A percentile compares a stretch with the other conserved stretches of the same genome.
phyloP scores from a whole-genome alignment of 2,797 vertebrate species.

The Dendrocincla fuliginosa region DNA sequence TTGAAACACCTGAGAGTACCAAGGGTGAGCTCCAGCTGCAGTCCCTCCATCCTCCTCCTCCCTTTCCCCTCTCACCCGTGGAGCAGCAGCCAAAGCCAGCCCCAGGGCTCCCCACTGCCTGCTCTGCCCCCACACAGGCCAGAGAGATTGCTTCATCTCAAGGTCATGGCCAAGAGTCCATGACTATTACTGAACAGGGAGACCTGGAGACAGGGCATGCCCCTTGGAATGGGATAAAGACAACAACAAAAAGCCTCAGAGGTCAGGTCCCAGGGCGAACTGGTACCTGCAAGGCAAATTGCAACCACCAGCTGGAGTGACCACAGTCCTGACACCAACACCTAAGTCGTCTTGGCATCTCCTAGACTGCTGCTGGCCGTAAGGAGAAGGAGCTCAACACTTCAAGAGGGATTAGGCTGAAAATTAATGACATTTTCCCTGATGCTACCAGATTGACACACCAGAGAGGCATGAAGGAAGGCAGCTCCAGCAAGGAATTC shows the following conservation, averaged over 20 bases:
- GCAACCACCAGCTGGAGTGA: background rate
- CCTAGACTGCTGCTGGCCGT: background rate
- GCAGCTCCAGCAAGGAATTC: background rate
- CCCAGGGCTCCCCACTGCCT: accelerated
- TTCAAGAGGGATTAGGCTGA: background rate
- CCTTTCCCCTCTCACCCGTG: background rate
- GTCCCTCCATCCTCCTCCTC: background rate
- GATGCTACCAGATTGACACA: background rate
- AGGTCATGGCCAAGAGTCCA: accelerated
- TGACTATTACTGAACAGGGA: background rate
- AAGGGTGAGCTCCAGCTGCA: background rate
- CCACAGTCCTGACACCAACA: background rate
- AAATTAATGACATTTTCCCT: background rate
- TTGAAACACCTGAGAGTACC: accelerated
- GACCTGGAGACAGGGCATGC: background rate
- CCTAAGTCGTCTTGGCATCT: background rate
- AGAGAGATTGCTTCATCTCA: background rate
- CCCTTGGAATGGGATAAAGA: background rate
- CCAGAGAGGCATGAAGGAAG: accelerated
- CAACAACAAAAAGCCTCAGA: accelerated
- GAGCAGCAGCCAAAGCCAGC: background rate
- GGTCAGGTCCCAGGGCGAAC: background rate
- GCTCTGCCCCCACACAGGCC: background rate
- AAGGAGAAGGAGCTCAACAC: background rate
- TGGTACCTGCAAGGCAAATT: background rate